Conservation (phyloP, 2,113 vertebrate species). For the Rhea pennata region DNA sequence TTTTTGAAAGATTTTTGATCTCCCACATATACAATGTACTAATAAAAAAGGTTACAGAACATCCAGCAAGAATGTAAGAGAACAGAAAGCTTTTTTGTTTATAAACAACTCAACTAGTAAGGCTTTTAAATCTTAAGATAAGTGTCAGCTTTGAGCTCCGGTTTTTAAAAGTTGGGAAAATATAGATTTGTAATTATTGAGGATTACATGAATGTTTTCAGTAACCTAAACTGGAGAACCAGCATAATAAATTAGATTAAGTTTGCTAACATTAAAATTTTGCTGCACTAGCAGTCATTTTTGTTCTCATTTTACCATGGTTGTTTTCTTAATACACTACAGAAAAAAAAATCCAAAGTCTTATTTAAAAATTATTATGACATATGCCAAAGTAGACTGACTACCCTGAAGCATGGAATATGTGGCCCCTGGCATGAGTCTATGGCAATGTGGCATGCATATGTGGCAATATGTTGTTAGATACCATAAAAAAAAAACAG, state of each 20-base stretch:
- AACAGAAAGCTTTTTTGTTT: neutral
- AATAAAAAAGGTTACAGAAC: neutral
- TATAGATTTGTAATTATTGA: neutral
- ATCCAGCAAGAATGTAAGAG: neutral
- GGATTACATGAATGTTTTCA: neutral
- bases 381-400: neutral
- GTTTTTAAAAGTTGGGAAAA: neutral
- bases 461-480: slow-evolving; percentile 3
- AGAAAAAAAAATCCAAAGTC: neutral
- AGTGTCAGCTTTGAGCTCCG: neutral
- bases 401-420: neutral
- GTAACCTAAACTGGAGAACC: neutral
- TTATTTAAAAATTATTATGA: neutral
- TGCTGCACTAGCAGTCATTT: neutral
- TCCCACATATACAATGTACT: neutral
- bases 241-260: neutral
- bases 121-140: neutral
- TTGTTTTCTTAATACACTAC: neutral
- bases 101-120: neutral
- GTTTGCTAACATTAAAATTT: neutral
- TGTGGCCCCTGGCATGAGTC: neutral
- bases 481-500: neutral
- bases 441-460: neutral
- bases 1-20: neutral
- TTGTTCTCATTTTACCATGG: neutral